phyloP scores from a whole-genome alignment of 2,888 invertebrate species.

The Nebria salina region DNA sequence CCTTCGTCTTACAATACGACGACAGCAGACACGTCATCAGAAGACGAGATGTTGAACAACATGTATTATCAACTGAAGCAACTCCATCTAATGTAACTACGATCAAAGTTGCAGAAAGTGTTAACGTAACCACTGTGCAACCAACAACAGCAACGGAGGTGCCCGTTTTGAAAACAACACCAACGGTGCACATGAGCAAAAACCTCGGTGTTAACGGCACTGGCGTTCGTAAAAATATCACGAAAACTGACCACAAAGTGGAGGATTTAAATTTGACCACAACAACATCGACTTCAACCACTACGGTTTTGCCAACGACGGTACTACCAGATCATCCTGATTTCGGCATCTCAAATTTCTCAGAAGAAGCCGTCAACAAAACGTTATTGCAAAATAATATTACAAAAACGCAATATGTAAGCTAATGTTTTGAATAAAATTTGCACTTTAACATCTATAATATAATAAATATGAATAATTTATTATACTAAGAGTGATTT shows the following conservation, averaged over 20 bases:
- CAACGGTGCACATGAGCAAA: slow-evolving; percentile 45
- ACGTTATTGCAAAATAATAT: slow-evolving; percentile 64
- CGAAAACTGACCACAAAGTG: slow-evolving; percentile 24
- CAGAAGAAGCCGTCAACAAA: slow-evolving; percentile 56
- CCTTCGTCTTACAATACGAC: slow-evolving; percentile 1
- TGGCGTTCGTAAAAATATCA: slow-evolving; percentile 58
- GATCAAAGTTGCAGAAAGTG: neutral
- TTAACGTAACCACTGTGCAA: neutral
- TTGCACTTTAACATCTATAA: too few relatives aligned
- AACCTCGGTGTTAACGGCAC: slow-evolving; percentile 65
- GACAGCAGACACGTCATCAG: neutral
- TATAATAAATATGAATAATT: neutral
- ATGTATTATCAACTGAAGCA: neutral
- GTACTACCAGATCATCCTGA: slow-evolving; percentile 54
- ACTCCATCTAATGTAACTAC: neutral
- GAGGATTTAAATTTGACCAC: slow-evolving; percentile 19
- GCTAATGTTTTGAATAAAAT: slow-evolving; percentile 13
- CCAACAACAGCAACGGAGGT: neutral
- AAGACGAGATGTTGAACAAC: neutral
- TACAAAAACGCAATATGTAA: slow-evolving; percentile 58
- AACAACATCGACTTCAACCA: slow-evolving; percentile 13
- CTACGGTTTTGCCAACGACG: slow-evolving; percentile 2
- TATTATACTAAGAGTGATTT: neutral
- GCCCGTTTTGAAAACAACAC: slow-evolving; percentile 18
- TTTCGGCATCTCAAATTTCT: slow-evolving; percentile 58